These are phyloP conservation scores for Phrixothrix hirtus DNA, from an alignment of 2,888 invertebrate genomes.

Conservation along the genomic window DNA sequence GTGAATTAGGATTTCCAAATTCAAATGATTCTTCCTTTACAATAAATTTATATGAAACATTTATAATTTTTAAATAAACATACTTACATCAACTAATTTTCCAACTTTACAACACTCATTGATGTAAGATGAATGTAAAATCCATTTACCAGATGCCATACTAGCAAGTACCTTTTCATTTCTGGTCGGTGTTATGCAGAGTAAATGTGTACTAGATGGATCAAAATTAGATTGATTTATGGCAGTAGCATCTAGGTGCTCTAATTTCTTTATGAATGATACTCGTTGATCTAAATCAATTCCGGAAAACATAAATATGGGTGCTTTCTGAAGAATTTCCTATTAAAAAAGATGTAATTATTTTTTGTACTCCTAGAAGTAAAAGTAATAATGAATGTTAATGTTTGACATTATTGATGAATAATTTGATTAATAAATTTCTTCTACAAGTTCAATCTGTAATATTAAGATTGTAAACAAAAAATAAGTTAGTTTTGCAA, in stretches of 20 bases:
- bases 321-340: not conserved
- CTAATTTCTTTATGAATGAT: conserved; percentile 38
- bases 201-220: conserved; percentile 71
- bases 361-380: too few relatives aligned
- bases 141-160: conserved; percentile 88
- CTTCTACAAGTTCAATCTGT: too few relatives aligned
- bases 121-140: conserved; percentile 80
- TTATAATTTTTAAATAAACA: conserved; percentile 6
- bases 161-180: conserved; percentile 88
- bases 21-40: conserved; percentile 79
- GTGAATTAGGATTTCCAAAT: conserved; percentile 77
- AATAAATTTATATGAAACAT: conserved; percentile 4
- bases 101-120: conserved; percentile 66
- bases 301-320: conserved; percentile 46
- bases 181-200: conserved; percentile 73
- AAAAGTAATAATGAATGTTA: too few relatives aligned
- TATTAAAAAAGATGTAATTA: too few relatives aligned
- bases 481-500: too few relatives aligned
- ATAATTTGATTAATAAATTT: too few relatives aligned
- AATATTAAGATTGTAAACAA: too few relatives aligned
- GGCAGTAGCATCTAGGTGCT: conserved; percentile 64
- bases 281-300: conserved; percentile 39
- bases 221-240: conserved; percentile 63
- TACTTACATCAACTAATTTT: conserved; percentile 66
- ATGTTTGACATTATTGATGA: too few relatives aligned